phyloP scores from a whole-genome alignment of 2,113 vertebrate species.

The Geothlypis trichas region DNA sequence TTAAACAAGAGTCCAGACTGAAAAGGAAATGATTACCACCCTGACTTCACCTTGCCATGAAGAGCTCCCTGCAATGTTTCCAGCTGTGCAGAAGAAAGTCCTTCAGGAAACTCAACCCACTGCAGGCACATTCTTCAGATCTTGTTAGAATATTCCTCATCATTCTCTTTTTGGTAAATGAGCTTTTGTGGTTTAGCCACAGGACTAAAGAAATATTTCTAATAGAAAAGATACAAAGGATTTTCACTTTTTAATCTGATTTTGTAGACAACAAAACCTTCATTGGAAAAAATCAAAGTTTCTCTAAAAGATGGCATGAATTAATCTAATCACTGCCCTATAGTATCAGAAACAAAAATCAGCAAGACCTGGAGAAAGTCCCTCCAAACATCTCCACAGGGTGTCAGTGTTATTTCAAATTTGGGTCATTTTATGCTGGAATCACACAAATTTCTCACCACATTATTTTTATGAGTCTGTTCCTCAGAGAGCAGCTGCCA shows the following conservation, averaged over 20 bases:
- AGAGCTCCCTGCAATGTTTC: background rate
- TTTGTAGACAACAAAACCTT: background rate
- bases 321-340: background rate
- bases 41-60: background rate
- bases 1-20: background rate
- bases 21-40: background rate
- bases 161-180: background rate
- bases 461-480: background rate
- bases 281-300: background rate
- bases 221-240: background rate
- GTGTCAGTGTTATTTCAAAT: constrained; percentile 72
- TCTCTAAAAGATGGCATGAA: background rate
- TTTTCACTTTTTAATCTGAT: background rate
- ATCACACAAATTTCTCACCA: background rate
- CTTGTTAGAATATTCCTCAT: background rate
- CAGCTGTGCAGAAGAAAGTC: background rate
- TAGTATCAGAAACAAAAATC: background rate
- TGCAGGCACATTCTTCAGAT: background rate
- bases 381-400: constrained; percentile 56
- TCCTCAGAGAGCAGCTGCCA: background rate
- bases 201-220: background rate
- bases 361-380: background rate
- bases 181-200: background rate
- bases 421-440: background rate
- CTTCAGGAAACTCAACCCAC: background rate